phyloP scores from a whole-genome alignment of 2,888 invertebrate genomes.

The Uropetala carovei region DNA sequence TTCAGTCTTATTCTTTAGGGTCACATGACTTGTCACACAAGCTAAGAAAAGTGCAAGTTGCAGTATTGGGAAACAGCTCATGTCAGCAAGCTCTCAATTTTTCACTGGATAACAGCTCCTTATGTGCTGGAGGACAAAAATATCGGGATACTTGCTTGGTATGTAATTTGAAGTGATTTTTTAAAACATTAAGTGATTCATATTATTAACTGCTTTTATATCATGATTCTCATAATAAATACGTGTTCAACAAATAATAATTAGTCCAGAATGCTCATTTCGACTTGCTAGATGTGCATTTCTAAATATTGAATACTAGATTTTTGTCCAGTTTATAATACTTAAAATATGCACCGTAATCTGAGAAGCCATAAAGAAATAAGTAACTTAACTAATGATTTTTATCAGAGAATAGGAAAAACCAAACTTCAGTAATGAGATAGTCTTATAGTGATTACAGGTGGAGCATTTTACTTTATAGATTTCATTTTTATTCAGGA shows the following conservation, averaged over 20 bases:
- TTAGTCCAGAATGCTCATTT: not conserved
- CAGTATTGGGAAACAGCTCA: conserved; percentile 30
- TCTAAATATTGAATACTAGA: too few relatives aligned
- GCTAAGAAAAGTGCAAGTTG: conserved; percentile 50
- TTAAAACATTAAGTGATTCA: not conserved
- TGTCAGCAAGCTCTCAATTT: conserved; percentile 52
- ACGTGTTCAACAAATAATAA: not conserved
- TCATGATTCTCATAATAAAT: not conserved
- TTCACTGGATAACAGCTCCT: conserved; percentile 42
- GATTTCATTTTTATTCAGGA: too few relatives aligned
- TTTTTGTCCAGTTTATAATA: too few relatives aligned
- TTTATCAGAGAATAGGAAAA: too few relatives aligned
- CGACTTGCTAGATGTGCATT: too few relatives aligned
- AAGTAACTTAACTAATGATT: too few relatives aligned
- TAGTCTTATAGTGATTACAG: too few relatives aligned
- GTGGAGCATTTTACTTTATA: too few relatives aligned
- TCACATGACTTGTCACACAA: conserved; percentile 38
- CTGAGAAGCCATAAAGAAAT: too few relatives aligned
- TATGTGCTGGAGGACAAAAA: conserved; percentile 56
- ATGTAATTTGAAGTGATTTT: not conserved
- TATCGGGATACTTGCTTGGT: conserved; percentile 44
- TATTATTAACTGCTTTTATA: not conserved
- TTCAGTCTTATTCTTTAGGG: conserved; percentile 4
- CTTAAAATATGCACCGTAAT: too few relatives aligned
- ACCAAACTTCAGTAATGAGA: too few relatives aligned